Evolutionary conservation across 2,797 vertebrate genomes (phyloP), one percentile per base, ranked within the genome.

Genomic region (Periparus ater): DNA sequence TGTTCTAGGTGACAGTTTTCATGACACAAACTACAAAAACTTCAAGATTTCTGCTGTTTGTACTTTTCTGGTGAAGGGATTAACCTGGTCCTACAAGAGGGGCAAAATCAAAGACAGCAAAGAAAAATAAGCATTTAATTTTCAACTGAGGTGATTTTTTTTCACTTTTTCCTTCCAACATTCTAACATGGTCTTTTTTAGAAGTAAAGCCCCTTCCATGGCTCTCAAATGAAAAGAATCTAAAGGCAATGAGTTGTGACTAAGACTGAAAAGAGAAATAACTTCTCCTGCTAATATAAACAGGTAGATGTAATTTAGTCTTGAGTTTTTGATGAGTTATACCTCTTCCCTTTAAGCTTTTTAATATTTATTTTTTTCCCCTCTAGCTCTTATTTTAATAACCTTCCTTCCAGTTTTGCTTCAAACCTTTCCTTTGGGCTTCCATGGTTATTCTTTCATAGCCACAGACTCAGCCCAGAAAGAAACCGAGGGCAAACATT

Each of bases 301-400:
- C 27, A 89, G 29, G 53, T 60, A 79, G 61, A 25, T 29, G 12
- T 13, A 68, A 75, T 32, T 77, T 32, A 62, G 13, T n/a, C 30
- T 40, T 50, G 14, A 75, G 16, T 68, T 91, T 76, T 47, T 6
- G 3, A 45, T 1, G 2, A 90, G 10, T 42, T 19, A 29, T 20
- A 62, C 17, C 8, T 84, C 22, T 67, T 62, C 40, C 18, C 11
- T 47, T 77, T 17, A 68, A 57, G 19, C 4, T 54, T 89, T 76
- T 50, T 2, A 11, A 38, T 9, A 0, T 17, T 20, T 6, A 40
- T 25, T 45, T 13, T 11, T 10, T 1, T 1, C 3, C 3, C 9
- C 7, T 38, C 9, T 34, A 34, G 10, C 16, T 38, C 17, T 45
- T 51, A 32, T 34, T 95, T 85, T 55, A 70, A 50, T 45, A 80